Conservation (phyloP, 2,113 vertebrate species). For the Nothoprocta perdicaria region DNA sequence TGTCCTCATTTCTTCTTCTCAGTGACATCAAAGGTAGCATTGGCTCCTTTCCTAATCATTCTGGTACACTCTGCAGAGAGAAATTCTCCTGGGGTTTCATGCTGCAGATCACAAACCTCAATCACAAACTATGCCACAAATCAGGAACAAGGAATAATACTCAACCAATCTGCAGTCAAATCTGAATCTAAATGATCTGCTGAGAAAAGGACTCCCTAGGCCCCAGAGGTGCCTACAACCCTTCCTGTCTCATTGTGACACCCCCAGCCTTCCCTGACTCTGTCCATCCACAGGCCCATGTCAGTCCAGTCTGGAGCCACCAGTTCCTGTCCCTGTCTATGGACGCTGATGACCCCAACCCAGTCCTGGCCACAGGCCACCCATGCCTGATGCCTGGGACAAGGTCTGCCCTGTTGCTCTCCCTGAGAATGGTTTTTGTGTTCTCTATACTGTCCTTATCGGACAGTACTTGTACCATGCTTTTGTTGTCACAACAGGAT, state of each 20-base stretch:
- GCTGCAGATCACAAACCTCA: not conserved
- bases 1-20: not conserved
- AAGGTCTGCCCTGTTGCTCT: not conserved
- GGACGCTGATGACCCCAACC: too few species aligned
- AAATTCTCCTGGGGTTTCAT: not conserved
- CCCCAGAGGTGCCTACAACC: not conserved
- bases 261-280: not conserved
- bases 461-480: not conserved
- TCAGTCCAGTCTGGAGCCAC: too few species aligned
- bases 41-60: not conserved
- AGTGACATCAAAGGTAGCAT: not conserved
- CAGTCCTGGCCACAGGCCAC: too few species aligned
- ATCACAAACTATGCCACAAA: not conserved
- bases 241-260: not conserved
- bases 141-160: not conserved
- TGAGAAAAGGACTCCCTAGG: not conserved
- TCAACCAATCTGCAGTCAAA: not conserved
- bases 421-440: too few species aligned
- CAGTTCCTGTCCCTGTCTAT: too few species aligned
- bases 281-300: not conserved
- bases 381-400: too few species aligned
- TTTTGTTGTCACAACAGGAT: not conserved
- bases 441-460: too few species aligned
- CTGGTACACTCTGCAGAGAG: not conserved
- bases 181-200: not conserved